These are phyloP conservation scores for Boloria euphrosyne DNA, from an alignment of 2,888 invertebrate genomes.

Conservation along the genomic window DNA sequence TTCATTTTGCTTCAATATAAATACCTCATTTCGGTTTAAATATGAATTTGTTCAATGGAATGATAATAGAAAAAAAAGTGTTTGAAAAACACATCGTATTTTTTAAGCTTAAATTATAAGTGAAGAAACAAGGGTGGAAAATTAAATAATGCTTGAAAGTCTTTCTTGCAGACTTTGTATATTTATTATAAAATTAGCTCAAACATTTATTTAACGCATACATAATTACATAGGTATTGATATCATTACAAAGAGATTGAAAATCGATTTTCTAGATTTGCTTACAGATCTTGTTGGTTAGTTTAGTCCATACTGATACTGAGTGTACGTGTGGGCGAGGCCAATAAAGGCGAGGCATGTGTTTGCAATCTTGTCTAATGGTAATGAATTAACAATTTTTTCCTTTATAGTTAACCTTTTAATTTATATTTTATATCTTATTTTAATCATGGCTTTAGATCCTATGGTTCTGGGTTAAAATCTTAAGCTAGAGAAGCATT, in stretches of 20 bases:
- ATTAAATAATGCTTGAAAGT: no score
- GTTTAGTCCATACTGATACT: conserved; percentile 10
- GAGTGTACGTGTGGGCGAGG: conserved; percentile 1
- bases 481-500: no score
- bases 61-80: no score
- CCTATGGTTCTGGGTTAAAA: no score
- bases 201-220: neutral
- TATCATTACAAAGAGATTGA: conserved; percentile 11
- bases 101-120: no score
- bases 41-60: conserved; percentile 10
- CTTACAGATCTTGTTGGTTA: conserved; percentile 18
- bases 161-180: no score
- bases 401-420: neutral
- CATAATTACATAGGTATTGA: conserved; percentile 15
- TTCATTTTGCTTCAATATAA: conserved; percentile 4
- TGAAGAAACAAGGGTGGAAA: no score
- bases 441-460: no score
- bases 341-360: conserved; percentile 10
- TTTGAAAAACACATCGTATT: no score
- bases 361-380: conserved; percentile 15
- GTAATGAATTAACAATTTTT: neutral
- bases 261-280: conserved; percentile 20
- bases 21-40: neutral
- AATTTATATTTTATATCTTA: neutral
- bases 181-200: neutral